Evolutionary conservation across 2,113 vertebrate genomes (phyloP).

Genomic region (Cryptomyrus ogoouensis): DNA sequence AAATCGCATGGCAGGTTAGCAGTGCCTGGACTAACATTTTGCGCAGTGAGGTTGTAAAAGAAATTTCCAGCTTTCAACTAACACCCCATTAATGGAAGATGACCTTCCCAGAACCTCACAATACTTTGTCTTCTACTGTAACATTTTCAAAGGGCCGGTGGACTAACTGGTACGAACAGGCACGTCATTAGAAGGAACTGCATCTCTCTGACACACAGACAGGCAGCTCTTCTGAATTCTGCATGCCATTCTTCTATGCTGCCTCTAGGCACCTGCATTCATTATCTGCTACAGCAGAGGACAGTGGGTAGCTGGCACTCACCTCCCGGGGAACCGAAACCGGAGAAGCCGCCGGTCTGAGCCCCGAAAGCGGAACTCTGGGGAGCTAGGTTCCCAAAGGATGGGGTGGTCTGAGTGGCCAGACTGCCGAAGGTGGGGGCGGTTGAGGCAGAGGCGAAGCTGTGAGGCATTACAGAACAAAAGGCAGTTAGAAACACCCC

Average conservation of each 20-base stretch:
- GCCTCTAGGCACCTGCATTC: neutral
- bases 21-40: neutral
- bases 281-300: neutral
- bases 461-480: constrained; percentile 40
- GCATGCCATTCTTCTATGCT: neutral
- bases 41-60: neutral
- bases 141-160: neutral
- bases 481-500: neutral
- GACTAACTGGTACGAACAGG: neutral
- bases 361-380: constrained; percentile 69
- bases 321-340: constrained; percentile 75
- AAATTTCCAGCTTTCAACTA: neutral
- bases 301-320: constrained; percentile 10
- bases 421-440: constrained; percentile 73
- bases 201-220: neutral
- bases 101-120: neutral
- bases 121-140: neutral
- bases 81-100: neutral
- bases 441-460: constrained; percentile 72
- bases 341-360: constrained; percentile 70
- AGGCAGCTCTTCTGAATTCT: neutral
- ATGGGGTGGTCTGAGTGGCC: constrained; percentile 70
- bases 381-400: constrained; percentile 77
- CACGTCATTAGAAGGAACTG: neutral
- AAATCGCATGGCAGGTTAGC: neutral